Base-by-base conservation (phyloP, 2,113 vertebrate species). In the Lophius piscatorius region DNA sequence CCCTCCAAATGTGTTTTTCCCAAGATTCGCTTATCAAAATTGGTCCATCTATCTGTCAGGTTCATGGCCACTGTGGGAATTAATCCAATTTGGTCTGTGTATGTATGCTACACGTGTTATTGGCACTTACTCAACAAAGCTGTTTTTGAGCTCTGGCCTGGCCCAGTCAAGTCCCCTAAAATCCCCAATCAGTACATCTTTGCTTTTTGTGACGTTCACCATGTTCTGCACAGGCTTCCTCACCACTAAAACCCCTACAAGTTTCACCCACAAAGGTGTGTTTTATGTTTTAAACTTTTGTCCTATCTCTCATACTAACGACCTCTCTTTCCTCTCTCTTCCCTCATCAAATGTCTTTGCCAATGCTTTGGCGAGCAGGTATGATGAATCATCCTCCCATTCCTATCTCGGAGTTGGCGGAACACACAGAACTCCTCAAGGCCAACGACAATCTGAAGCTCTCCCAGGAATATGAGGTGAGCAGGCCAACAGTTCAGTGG, bases 391-490 rank as follows among this genome's bases (percentile, higher is more conserved):
- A 98, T 84, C 97, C 97, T 0, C 96, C 97, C 2, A 96, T 98
- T 70, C 94, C 96, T 0, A 94, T 99, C 74, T 83, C 94, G 0
- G 97, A 99, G 86, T 92, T 99, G 90, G 93, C 94, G 0, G 97
- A 99, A 78, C 96, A 99, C 91, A 97, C 95, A 0, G 97, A 99
- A 52, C 92, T 95, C 48, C 94, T 99, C 56, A 98, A 98, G 80
- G 97, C 97, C 85, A 99, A 99, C 11, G 97, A 99, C 92, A 98
- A 98, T 90, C 93, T 99, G 65, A 98, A 98, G 84, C 93, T 99
- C 57, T 98, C 97, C 39, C 97, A 99, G 88, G 97, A 99, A 79
- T 99, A 98, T 2, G 97, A 98, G 96, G 97, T 98, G 88, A 84
- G 92, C 78, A 48, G 69, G 10, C 36, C 59, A 42, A 50, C 46